Evolutionary conservation across 1,140 invertebrate genomes (phyloP).

Genomic region (Apis mellifera): Amel_HAv3.1 CM009944.2:4070501-4071000

Average conservation of each 20-base stretch:
- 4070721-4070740: conserved; percentile 49
- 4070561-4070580: conserved; percentile 20
- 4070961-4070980: too few relatives aligned
- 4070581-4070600: conserved; percentile 18
- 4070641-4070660: conserved; percentile 7
- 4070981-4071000: too few relatives aligned
- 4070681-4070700: conserved; percentile 39
- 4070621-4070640: conserved; percentile 39
- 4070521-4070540: not conserved
- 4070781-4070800: conserved; percentile 15
- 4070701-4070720: conserved; percentile 63
- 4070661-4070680: conserved; percentile 43
- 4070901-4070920: too few relatives aligned
- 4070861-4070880: not conserved
- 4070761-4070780: conserved; percentile 11
- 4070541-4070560: not conserved
- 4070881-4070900: too few relatives aligned
- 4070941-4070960: too few relatives aligned
- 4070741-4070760: conserved; percentile 48
- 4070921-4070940: too few relatives aligned
- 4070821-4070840: not conserved
- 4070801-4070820: not conserved
- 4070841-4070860: not conserved
- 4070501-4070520: not conserved
- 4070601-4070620: conserved; percentile 6